A percentile compares a stretch with the other conserved stretches of the same genome.
Conservation (phyloP, 1,140 invertebrate genomes). For the Macrobrachium nipponense region DNA sequence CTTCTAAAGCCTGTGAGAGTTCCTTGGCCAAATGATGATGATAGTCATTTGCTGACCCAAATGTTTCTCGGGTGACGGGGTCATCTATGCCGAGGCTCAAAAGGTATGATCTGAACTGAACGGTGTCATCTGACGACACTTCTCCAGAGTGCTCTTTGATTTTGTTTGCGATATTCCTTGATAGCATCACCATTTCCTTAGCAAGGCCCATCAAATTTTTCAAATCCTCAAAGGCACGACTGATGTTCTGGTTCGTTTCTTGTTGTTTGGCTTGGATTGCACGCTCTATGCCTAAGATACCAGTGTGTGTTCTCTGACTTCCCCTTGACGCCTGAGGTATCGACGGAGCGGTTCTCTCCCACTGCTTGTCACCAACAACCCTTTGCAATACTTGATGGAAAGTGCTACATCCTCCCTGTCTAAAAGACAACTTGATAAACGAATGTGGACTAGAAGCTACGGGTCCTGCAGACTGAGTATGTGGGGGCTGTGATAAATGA, state of each 20-base stretch:
- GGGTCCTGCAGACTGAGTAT: constrained; percentile 81
- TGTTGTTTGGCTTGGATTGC: constrained; percentile 90
- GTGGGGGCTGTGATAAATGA: constrained; percentile 77
- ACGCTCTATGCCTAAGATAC: constrained; percentile 96
- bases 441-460: constrained; percentile 78
- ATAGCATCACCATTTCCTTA: constrained; percentile 95
- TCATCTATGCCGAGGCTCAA: constrained; percentile 97
- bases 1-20: constrained; percentile 83
- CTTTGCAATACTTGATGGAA: constrained; percentile 73
- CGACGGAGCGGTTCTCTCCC: constrained; percentile 68
- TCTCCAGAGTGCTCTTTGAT: constrained; percentile 95
- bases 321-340: constrained; percentile 60
- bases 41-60: constrained; percentile 88
- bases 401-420: constrained; percentile 81
- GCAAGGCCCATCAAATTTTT: constrained; percentile 94
- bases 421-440: constrained; percentile 89
- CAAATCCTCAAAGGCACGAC: constrained; percentile 94
- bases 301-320: constrained; percentile 69
- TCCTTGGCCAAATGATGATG: constrained; percentile 88
- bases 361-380: constrained; percentile 69
- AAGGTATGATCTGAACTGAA: constrained; percentile 95
- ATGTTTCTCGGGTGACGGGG: constrained; percentile 78
- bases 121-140: constrained; percentile 97
- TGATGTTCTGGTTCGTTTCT: constrained; percentile 91
- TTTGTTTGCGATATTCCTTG: constrained; percentile 92